These are phyloP conservation scores for Bergia sp. DNA, from an alignment of 92 coral and sea anemone genomes.

Conservation along the genomic window DNA sequence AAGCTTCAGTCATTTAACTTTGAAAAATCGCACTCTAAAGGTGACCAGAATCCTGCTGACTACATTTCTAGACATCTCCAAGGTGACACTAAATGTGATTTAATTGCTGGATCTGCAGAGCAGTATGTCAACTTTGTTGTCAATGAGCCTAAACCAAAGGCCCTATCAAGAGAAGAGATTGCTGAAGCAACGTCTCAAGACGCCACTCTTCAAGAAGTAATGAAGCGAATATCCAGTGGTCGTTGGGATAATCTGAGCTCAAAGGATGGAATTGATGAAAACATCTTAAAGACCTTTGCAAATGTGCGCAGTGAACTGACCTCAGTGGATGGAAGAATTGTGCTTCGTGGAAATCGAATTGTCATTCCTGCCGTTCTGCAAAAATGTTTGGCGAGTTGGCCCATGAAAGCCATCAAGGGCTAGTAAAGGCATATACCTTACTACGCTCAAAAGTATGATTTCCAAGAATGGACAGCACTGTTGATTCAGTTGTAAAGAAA, in stretches of 20 bases:
- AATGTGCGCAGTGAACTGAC: slow-evolving; percentile 52
- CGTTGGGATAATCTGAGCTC: slow-evolving; percentile 49
- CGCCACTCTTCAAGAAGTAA: slow-evolving; percentile 49
- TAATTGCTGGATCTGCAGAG: too few species aligned
- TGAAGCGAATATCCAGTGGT: slow-evolving; percentile 52
- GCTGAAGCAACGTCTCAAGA: slow-evolving; percentile 43
- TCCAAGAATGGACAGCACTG: too few species aligned
- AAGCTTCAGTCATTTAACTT: slow-evolving; percentile 18
- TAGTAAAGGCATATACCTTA: slow-evolving; percentile 37
- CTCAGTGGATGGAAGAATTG: slow-evolving; percentile 46
- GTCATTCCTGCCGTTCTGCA: slow-evolving; percentile 46
- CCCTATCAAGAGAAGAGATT: slow-evolving; percentile 46
- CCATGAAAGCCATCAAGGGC: slow-evolving; percentile 66
- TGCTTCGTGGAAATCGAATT: slow-evolving; percentile 35
- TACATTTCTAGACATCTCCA: too few species aligned
- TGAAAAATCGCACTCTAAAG: slow-evolving; percentile 21
- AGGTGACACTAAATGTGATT: too few species aligned
- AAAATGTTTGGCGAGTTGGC: slow-evolving; percentile 33
- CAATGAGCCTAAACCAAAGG: slow-evolving; percentile 49
- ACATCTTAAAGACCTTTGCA: slow-evolving; percentile 46
- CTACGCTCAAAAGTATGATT: slow-evolving; percentile 45
- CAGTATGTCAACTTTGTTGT: slow-evolving; percentile 15
- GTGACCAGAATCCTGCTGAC: too few species aligned
- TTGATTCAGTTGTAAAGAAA: too few species aligned
- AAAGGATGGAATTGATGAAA: slow-evolving; percentile 47